Conservation (phyloP, 2,888 invertebrate species). For the Mayetiola destructor region DNA sequence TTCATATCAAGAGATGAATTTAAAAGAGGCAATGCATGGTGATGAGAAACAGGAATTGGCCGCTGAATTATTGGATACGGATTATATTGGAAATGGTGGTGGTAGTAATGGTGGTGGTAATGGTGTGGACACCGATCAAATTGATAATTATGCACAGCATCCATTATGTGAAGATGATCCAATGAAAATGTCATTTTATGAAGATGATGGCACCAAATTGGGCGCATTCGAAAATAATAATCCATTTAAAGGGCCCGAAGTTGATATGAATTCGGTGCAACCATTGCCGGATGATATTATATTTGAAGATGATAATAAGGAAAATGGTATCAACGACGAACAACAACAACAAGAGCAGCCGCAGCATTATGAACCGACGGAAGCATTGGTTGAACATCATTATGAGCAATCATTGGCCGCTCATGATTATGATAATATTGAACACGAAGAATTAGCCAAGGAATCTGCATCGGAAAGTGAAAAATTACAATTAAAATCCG, state of each 20-base stretch:
- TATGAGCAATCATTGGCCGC: not conserved
- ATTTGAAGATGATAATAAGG: not conserved
- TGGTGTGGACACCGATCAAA: not conserved
- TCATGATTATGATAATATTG: not conserved
- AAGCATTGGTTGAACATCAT: not conserved
- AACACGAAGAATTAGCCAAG: conserved; percentile 1
- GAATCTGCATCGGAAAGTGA: conserved; percentile 15
- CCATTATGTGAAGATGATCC: conserved; percentile 16
- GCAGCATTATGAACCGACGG: not conserved
- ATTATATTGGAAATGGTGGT: not conserved
- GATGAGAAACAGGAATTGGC: conserved; percentile 23
- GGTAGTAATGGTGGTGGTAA: not conserved
- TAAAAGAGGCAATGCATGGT: conserved; percentile 24
- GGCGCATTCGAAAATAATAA: not conserved
- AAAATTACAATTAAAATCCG: conserved; percentile 13
- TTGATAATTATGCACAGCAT: not conserved
- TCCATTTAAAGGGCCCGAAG: not conserved
- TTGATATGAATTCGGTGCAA: conserved; percentile 29
- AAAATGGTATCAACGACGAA: too few species aligned
- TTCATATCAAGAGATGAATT: conserved; percentile 22
- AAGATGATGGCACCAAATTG: not conserved
- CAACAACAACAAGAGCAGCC: too few species aligned
- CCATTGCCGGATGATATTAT: conserved; percentile 23
- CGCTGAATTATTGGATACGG: conserved; percentile 15
- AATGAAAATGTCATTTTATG: conserved; percentile 17